Percentiles rank a stretch among this genome's conserved stretches.
phyloP scores from a whole-genome alignment of 2,888 invertebrate species.

The Lasioglossum oenotherae region DNA sequence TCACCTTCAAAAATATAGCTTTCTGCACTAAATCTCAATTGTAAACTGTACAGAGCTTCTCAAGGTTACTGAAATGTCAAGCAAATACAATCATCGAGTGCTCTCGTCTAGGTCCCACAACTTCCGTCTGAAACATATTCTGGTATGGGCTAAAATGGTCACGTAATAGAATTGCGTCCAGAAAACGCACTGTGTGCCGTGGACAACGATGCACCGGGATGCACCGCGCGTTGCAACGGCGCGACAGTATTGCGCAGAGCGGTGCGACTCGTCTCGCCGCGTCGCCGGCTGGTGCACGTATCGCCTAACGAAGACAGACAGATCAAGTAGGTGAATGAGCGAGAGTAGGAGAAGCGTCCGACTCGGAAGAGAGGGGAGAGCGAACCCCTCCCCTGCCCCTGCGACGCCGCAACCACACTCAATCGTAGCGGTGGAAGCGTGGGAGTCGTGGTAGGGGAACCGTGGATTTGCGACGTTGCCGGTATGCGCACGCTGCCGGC shows the following conservation, averaged over 20 bases:
- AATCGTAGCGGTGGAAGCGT: constrained; percentile 15
- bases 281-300: constrained; percentile 61
- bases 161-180: not conserved
- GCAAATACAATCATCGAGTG: not conserved
- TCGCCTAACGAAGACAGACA: constrained; percentile 56
- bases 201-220: not conserved
- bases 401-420: too few species aligned
- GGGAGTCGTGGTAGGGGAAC: constrained; percentile 41
- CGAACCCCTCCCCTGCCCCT: not conserved
- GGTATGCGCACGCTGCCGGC: constrained; percentile 62
- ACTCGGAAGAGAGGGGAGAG: not conserved
- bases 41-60: not conserved
- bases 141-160: not conserved
- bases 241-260: constrained; percentile 59
- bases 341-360: constrained; percentile 43
- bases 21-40: too few species aligned
- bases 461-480: constrained; percentile 73
- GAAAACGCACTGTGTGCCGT: not conserved
- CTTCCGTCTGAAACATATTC: not conserved
- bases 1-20: too few species aligned
- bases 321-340: constrained; percentile 39
- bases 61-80: not conserved
- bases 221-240: constrained; percentile 45
- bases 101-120: too few species aligned
- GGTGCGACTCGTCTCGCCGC: constrained; percentile 10